Base-by-base conservation (phyloP, 2,113 vertebrate species). In the Tychaedon coryphoeus region DNA sequence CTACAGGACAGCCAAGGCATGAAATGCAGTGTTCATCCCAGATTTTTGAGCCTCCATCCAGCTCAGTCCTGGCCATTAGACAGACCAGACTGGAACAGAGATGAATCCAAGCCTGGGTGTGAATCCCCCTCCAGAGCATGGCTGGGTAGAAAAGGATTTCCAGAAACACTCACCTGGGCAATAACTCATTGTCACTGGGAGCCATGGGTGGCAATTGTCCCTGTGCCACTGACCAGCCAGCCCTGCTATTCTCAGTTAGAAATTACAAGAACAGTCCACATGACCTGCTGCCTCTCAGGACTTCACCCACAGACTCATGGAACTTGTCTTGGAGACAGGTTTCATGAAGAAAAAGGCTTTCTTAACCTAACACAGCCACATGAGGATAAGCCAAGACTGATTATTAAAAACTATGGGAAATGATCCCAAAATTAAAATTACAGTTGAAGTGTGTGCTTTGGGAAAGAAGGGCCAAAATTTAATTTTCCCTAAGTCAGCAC, bases 211-310 rank as follows among this genome's bases (percentile, higher is more conserved):
- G 22, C 0, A 0, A 34, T 19, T 3, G 1, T 43, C 47, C 42
- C 45, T 1, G 0, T 50, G 60, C 34, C 47, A 34, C 61, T 4
- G 0, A 14, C 28, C 6, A 1, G 19, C 28, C 10, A 6, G 57
- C 43, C 83, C 56, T 17, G 6, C 48, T n/a, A 1, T 36, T 62
- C 65, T 67, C 15, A 0, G 9, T 15, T 28, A 42, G 36, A 36
- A 79, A 57, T 1, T 0, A 74, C 29, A 74, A 34, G 31, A 18
- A 57, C 43, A 60, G 24, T 47, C 29, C 58, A 33, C 0, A 1
- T 43, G 58, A 86, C 50, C 36, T 73, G n/a, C 71, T 93, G 50
- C 47, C 42, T 80, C 50, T 58, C 56, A 43, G 64, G 36, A 42
- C 26, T 79, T 91, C 16, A 76, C 13, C 6, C 3, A 1, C 42